Evolutionary conservation across 2,888 invertebrate genomes (phyloP).

Genomic region (Troilus luridus): DNA sequence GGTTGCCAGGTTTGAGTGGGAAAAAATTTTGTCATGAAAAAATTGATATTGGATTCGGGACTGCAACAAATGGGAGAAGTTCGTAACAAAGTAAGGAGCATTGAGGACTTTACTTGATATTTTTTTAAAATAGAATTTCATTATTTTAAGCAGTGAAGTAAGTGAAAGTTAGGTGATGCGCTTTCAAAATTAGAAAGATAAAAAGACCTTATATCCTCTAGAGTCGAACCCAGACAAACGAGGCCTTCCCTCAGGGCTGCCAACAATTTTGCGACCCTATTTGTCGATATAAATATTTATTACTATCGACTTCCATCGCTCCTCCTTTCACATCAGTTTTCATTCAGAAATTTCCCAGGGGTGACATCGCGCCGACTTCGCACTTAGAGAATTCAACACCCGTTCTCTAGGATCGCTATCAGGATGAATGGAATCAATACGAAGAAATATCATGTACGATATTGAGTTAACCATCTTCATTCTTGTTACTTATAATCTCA

Average conservation of each 20-base stretch:
- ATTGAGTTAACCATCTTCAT: neutral
- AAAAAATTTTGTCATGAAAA: no score
- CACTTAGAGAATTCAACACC: neutral
- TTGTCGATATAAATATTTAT: neutral
- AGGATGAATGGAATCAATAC: neutral
- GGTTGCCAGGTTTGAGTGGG: no score
- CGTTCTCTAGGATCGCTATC: neutral
- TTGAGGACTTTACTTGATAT: no score
- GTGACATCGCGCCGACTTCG: neutral
- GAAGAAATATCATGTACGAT: neutral
- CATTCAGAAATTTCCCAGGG: conserved; percentile 11
- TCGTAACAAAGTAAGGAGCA: no score
- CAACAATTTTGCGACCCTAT: neutral
- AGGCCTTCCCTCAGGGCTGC: neutral
- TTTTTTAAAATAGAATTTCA: no score
- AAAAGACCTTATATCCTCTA: neutral
- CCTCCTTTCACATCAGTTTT: neutral
- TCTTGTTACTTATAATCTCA: no score
- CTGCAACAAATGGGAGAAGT: no score
- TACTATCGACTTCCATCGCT: neutral
- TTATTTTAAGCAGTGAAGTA: no score
- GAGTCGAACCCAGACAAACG: neutral
- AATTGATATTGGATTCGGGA: no score
- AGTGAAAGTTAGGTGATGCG: neutral
- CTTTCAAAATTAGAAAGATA: neutral